Evolutionary conservation across 2,113 vertebrate species (phyloP).

Genomic region (Tragelaphus imberbis): DNA sequence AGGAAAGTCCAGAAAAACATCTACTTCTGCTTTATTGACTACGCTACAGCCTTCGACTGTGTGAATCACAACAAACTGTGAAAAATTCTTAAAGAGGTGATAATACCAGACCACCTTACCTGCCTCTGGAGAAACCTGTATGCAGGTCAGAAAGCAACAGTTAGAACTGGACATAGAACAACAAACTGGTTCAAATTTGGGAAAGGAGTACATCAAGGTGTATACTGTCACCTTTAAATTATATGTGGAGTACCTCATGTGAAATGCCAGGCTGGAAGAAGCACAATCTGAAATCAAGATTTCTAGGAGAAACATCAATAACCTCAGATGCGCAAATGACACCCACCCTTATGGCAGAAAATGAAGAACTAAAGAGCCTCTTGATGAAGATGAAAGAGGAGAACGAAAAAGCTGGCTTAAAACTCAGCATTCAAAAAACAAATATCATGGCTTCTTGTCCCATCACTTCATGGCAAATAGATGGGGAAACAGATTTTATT

Average conservation of each 20-base stretch:
- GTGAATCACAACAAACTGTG: not conserved
- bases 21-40: not conserved
- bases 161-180: not conserved
- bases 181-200: not conserved
- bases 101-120: not conserved
- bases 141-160: not conserved
- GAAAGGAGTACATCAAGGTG: not conserved
- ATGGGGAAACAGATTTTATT: not conserved
- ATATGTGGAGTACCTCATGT: rapidly evolving
- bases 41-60: not conserved
- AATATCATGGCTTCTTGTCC: not conserved
- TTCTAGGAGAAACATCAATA: not conserved
- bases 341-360: not conserved
- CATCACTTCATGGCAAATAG: not conserved
- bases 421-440: not conserved
- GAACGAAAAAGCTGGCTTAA: not conserved
- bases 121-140: not conserved
- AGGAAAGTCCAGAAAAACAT: not conserved
- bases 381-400: not conserved
- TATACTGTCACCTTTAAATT: not conserved
- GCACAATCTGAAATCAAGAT: not conserved
- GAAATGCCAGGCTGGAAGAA: not conserved
- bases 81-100: not conserved
- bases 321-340: not conserved
- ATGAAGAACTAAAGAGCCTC: not conserved